A percentile compares a stretch with the other conserved stretches of the same genome.
phyloP scores from a whole-genome alignment of 2,888 invertebrate genomes.

The Masnerella sp. region DNA sequence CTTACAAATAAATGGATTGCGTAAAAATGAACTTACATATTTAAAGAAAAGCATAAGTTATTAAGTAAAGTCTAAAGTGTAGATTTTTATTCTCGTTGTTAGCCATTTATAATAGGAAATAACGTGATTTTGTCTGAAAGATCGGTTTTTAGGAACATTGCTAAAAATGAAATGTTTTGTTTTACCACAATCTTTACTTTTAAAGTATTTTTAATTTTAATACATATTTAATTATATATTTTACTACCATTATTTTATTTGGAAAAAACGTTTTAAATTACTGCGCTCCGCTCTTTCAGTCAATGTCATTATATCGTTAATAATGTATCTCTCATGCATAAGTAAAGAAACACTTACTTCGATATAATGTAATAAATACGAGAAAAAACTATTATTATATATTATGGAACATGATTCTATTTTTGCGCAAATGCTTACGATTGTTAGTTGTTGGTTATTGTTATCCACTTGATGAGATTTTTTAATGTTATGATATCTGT shows the following conservation, averaged over 20 bases:
- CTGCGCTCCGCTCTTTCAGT: conserved; percentile 33
- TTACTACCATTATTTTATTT: too few species aligned
- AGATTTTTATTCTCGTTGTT: conserved; percentile 68
- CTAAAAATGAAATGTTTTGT: too few species aligned
- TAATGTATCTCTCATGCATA: conserved; percentile 44
- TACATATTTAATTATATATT: too few species aligned
- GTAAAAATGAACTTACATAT: conserved; percentile 28
- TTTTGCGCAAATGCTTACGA: conserved; percentile 76
- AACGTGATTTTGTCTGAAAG: conserved; percentile 66
- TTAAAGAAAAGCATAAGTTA: conserved; percentile 20
- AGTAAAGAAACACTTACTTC: conserved; percentile 51
- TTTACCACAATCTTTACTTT: too few species aligned
- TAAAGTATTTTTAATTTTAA: too few species aligned
- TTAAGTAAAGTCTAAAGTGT: conserved; percentile 65
- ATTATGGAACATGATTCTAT: conserved; percentile 65
- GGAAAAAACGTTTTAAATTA: too few species aligned
- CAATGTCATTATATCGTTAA: conserved; percentile 36
- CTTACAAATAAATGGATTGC: conserved; percentile 34
- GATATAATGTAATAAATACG: conserved; percentile 57
- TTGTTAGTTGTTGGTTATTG: conserved; percentile 77
- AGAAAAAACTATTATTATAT: conserved; percentile 49
- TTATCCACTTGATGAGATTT: conserved; percentile 76
- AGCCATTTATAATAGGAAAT: conserved; percentile 63
- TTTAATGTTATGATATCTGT: conserved; percentile 73
- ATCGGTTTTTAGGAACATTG: conserved; percentile 25